These are phyloP conservation scores for Elaphurus davidianus DNA, from an alignment of 2,113 vertebrate genomes.

Conservation along the genomic window DNA sequence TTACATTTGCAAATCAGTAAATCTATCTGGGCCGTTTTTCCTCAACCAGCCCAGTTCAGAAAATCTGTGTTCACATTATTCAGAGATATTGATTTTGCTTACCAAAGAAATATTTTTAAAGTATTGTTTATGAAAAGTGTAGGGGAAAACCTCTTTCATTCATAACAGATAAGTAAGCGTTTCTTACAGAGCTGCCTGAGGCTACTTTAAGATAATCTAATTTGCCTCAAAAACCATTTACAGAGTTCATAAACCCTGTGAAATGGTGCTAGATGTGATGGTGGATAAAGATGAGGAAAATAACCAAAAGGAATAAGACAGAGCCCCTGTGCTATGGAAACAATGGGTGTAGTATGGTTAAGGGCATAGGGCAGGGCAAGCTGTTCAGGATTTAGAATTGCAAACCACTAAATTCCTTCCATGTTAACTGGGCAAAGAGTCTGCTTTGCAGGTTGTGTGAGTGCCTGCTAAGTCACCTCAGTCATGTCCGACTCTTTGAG, in stretches of 20 bases:
- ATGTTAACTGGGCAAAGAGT: neutral
- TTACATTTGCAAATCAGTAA: neutral
- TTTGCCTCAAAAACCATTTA: slow-evolving; percentile 16
- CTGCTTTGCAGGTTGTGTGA: neutral
- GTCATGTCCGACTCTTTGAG: neutral
- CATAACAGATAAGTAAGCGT: neutral
- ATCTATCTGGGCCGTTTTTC: neutral
- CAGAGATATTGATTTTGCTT: slow-evolving; percentile 20
- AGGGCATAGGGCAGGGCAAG: neutral
- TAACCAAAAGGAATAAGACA: neutral
- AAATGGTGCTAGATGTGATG: neutral
- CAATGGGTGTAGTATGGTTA: neutral
- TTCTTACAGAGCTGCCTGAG: neutral
- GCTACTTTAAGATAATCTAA: neutral
- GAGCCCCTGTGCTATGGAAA: neutral
- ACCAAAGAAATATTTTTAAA: neutral
- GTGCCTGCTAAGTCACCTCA: neutral
- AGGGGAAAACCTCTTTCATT: neutral
- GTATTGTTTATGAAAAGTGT: neutral
- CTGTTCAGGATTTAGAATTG: neutral
- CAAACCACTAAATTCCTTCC: neutral
- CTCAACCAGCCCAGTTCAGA: neutral
- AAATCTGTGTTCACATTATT: neutral
- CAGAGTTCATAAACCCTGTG: neutral
- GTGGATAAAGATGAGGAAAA: neutral